These are phyloP conservation scores for Amaurobius ferox DNA, from an alignment of 2,888 invertebrate species.

Conservation along the genomic window DNA sequence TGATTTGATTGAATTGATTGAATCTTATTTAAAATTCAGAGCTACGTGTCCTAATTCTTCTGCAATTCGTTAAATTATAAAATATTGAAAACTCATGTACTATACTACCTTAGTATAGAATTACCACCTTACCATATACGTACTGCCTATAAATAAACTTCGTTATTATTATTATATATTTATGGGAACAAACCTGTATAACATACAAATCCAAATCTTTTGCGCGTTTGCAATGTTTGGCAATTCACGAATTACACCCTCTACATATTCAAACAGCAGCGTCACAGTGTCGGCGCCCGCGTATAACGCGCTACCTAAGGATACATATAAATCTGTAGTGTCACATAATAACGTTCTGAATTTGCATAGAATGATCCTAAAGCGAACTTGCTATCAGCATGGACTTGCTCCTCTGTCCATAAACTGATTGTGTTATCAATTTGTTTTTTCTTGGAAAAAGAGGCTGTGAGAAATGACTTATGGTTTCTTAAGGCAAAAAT, in stretches of 20 bases:
- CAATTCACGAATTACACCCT: neutral
- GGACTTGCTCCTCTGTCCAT: slow-evolving; percentile 39
- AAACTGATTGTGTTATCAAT: slow-evolving; percentile 30
- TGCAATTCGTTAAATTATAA: too few relatives aligned
- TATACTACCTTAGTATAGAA: too few relatives aligned
- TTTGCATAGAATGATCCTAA: slow-evolving; percentile 61
- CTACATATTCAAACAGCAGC: slow-evolving; percentile 26
- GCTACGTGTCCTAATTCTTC: too few relatives aligned
- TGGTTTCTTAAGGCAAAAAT: neutral
- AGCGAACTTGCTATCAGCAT: slow-evolving; percentile 44
- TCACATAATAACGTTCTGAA: slow-evolving; percentile 43
- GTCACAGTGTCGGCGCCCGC: slow-evolving; percentile 25
- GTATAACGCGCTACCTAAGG: slow-evolving; percentile 28
- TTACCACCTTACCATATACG: too few relatives aligned
- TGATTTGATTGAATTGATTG: too few relatives aligned
- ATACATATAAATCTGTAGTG: slow-evolving; percentile 25
- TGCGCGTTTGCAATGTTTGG: neutral
- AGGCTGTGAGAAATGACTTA: neutral
- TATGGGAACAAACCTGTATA: too few relatives aligned
- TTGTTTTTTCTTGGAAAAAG: slow-evolving; percentile 8
- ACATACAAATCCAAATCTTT: too few relatives aligned
- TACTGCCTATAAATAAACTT: too few relatives aligned
- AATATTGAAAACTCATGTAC: too few relatives aligned
- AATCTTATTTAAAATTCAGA: too few relatives aligned
- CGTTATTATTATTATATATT: too few relatives aligned